A percentile compares a stretch with the other conserved stretches of the same genome.
phyloP scores from a whole-genome alignment of 2,888 invertebrate species.

The Hermaeophaga mercurialis region DNA sequence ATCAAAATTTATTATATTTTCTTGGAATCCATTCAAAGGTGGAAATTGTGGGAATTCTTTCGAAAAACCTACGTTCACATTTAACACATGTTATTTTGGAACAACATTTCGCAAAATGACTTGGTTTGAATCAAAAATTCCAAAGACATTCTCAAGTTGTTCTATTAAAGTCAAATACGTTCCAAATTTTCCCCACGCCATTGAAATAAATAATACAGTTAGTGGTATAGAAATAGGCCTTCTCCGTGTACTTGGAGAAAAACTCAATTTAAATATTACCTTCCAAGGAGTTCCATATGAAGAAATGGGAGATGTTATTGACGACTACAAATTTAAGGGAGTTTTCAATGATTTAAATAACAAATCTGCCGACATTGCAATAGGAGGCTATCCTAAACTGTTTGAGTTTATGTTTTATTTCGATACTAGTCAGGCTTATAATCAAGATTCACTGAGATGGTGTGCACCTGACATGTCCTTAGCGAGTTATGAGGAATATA shows the following conservation, averaged over 20 bases:
- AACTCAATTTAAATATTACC: conserved; percentile 9
- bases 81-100: conserved; percentile 25
- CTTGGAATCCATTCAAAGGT: conserved; percentile 22
- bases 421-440: conserved; percentile 21
- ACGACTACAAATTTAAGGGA: background rate
- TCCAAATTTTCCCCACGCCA: conserved; percentile 11
- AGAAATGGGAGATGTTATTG: background rate
- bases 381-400: conserved; percentile 26
- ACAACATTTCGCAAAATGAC: conserved; percentile 1
- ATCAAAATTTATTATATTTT: conserved; percentile 21
- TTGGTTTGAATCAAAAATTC: conserved; percentile 22
- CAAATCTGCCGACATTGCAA: conserved; percentile 22
- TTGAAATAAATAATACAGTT: conserved; percentile 1
- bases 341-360: conserved; percentile 12
- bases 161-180: conserved; percentile 17
- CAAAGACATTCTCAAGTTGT: conserved; percentile 23
- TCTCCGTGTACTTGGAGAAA: conserved; percentile 9
- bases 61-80: background rate
- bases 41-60: conserved; percentile 18
- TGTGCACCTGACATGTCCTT: conserved; percentile 24
- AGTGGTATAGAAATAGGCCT: conserved; percentile 17
- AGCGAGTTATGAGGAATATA: conserved; percentile 10
- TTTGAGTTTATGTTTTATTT: background rate
- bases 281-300: background rate
- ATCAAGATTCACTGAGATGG: conserved; percentile 20